Base-by-base conservation (phyloP, 2,113 vertebrate genomes). In the Narcine bancroftii region DNA sequence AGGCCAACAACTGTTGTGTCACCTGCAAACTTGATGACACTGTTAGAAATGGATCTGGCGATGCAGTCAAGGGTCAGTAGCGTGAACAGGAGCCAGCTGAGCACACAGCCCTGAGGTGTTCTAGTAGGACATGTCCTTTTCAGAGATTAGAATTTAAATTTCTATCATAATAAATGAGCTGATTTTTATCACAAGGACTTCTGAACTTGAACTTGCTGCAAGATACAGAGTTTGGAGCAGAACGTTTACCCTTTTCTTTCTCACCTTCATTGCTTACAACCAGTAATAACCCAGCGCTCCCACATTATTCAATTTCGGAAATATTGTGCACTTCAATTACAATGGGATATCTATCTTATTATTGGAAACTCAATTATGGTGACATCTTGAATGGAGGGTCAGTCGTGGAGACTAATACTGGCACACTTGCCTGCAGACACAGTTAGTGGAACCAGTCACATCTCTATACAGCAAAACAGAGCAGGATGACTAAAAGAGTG, bases 341-440 rank as follows among this genome's bases (percentile, higher is more conserved):
- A 91, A 69, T 91, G 65, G 89, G 42, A 91, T 71, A 91, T 91
- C 71, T 91, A 91, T 91, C 89, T 91, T 91, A 47, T 91, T 91
- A 91, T 91, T 91, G 89, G 71, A 42, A 91, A 91, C 89, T 91
- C 89, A 91, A 69, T 91, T 91, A 91, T 71, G 39, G 89, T 91
- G 89, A 42, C 89, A 47, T 91, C 65, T 45, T 66, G 65, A 60
- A 45, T 29, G 3, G 36, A 69, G 65, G 63, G 89, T 91, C 63
- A 71, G 63, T 47, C 45, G 65, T 69, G 89, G 66, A 91, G 39
- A 91, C 63, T 69, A 91, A 91, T 91, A 42, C 45, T n/a, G 42
- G 63, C 39, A 45, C 9, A 33, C 42, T 45, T 2, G 65, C 63
- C 89, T 36, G 65, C 89, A 71, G 89, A 69, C 63, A 91, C 39